Evolutionary conservation across 2,888 invertebrate species (phyloP), one percentile per base, ranked within the genome.

Genomic region (Rhagophthalmus giganteus): DNA sequence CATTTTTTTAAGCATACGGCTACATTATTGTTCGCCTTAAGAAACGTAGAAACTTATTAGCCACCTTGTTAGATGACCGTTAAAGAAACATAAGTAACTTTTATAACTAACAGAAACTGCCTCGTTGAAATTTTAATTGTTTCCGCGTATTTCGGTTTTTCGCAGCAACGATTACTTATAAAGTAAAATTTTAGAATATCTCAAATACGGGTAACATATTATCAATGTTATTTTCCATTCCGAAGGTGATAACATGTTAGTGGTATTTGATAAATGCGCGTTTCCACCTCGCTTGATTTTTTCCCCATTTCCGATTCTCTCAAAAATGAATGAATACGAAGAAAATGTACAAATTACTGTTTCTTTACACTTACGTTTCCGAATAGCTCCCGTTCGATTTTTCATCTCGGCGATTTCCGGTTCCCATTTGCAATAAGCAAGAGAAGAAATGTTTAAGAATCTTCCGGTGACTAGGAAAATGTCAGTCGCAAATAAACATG

Each of bases 281-380:
- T 41, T 39, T 31, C 40, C 32, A 30, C 40, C 9, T 41, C 40
- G 11, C 31, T 31, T 32, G 32, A 41, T 15, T 15, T 30, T 41
- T 31, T 41, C 30, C 30, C 32, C 20, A 32, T 32, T 41, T 32
- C 40, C 32, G 39, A 14, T 39, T 39, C 28, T 9, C 24, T 28
- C 14, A 24, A 31, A 20, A 41, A 12, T 32, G 40, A 41, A 41
- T 32, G 40, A 32, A 41, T 32, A 41, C 40, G 11, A 8, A 13
- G 31, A 32, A 13, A 41, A 39, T 39, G 40, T 41, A 41, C 40
- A 31, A 41, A 32, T 32, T 31, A 41, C 39, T 41, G 32, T 30
- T 38, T 28, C 32, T 32, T 32, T 25, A 41, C 31, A 32, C 28
- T 39, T 39, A 39, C 10, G 27, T 39, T 39, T 16, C 27, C 8